Evolutionary conservation across 53 echinoderm and acorn worm species (phyloP).

Genomic region (Glandiceps talaboti): DNA sequence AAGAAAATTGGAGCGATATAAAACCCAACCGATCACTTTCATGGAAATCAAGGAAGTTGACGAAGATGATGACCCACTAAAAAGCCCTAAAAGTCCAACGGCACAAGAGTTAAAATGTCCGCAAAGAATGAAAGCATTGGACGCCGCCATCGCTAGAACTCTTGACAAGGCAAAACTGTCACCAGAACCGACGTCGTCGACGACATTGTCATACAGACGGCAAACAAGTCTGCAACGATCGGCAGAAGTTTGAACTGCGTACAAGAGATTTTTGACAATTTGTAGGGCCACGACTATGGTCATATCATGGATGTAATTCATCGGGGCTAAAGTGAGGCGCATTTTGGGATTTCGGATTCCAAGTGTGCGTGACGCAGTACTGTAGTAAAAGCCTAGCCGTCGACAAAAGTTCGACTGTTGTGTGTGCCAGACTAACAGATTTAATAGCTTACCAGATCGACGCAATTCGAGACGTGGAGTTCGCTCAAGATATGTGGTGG

Average conservation of each 20-base stretch:
- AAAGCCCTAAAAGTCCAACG: constrained; percentile 2
- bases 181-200: background rate
- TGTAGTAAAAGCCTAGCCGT: too few relatives aligned
- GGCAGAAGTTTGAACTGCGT: background rate
- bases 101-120: constrained; percentile 24
- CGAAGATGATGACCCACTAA: constrained; percentile 16
- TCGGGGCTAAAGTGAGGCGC: background rate
- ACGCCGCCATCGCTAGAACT: constrained; percentile 19
- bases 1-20: constrained; percentile 21
- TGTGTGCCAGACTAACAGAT: too few relatives aligned
- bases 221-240: background rate
- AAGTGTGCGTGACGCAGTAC: background rate
- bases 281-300: too few relatives aligned
- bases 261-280: background rate
- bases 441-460: too few relatives aligned
- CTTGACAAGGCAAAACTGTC: background rate
- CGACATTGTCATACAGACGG: background rate
- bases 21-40: constrained; percentile 41
- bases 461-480: too few relatives aligned
- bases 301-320: too few relatives aligned
- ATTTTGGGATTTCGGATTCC: background rate
- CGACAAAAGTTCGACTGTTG: too few relatives aligned
- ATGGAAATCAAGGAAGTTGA: constrained; percentile 38
- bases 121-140: constrained; percentile 22
- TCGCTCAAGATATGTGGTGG: too few relatives aligned